These are phyloP conservation scores for Elmis aenea DNA, from an alignment of 2,888 invertebrate genomes.

Conservation along the genomic window DNA sequence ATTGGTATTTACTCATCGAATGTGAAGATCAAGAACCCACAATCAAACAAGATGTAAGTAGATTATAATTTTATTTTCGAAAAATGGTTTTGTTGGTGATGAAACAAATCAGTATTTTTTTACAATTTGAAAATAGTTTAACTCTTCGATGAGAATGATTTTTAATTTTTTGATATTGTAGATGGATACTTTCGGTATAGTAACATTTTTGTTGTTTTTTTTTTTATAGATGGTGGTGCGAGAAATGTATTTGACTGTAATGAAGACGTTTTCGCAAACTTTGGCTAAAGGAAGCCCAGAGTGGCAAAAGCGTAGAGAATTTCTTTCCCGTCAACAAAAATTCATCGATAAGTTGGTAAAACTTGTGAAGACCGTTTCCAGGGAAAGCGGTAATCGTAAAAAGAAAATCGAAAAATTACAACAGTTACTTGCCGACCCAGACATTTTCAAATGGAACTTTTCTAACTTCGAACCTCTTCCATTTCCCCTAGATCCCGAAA, in stretches of 20 bases:
- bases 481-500: conserved; percentile 89
- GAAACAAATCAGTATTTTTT: no score
- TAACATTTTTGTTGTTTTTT: conserved; percentile 11
- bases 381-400: conserved; percentile 87
- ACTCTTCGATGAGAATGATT: neutral
- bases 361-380: conserved; percentile 79
- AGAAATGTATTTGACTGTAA: conserved; percentile 85
- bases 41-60: conserved; percentile 60
- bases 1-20: conserved; percentile 94
- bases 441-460: conserved; percentile 81
- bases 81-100: neutral
- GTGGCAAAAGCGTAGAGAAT: conserved; percentile 69
- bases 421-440: conserved; percentile 73
- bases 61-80: conserved; percentile 31
- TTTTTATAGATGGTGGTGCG: conserved; percentile 49
- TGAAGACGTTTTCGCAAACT: conserved; percentile 76
- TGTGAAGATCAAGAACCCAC: conserved; percentile 80
- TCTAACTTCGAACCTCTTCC: conserved; percentile 87
- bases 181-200: neutral
- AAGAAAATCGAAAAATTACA: conserved; percentile 90
- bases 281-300: conserved; percentile 64
- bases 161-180: neutral
- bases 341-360: conserved; percentile 89
- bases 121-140: neutral
- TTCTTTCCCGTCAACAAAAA: conserved; percentile 78